Evolutionary conservation across 2,113 vertebrate genomes (phyloP).

Genomic region (Nothobranchius kuhntae): DNA sequence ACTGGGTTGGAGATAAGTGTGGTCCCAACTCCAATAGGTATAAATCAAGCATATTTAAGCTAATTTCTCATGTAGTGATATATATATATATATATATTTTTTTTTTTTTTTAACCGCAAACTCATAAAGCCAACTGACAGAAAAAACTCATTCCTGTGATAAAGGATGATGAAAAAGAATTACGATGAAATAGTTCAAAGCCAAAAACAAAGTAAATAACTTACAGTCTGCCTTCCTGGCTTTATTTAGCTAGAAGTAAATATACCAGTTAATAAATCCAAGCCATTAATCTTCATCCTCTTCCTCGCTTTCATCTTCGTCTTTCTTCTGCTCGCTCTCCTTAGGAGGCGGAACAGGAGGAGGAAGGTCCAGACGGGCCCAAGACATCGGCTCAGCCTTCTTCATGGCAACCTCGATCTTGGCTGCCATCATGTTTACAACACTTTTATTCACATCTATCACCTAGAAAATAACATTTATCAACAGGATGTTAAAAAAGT

Average conservation of each 20-base stretch:
- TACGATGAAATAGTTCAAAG: slow-evolving; percentile 2
- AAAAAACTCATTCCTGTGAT: background rate
- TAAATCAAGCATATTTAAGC: background rate
- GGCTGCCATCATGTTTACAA: slow-evolving; percentile 90
- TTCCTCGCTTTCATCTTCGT: slow-evolving; percentile 66
- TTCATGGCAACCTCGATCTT: slow-evolving; percentile 94
- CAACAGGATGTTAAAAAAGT: background rate
- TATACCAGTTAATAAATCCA: slow-evolving; percentile 7
- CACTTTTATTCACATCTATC: slow-evolving; percentile 90
- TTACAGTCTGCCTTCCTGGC: slow-evolving; percentile 17
- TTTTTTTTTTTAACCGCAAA: too few species aligned
- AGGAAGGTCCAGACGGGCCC: slow-evolving; percentile 94
- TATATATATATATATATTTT: too few species aligned
- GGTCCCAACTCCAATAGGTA: slow-evolving; percentile 14
- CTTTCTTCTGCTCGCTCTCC: slow-evolving; percentile 69
- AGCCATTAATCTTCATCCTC: slow-evolving; percentile 68
- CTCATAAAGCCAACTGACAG: background rate
- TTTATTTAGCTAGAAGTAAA: slow-evolving; percentile 33
- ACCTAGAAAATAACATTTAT: slow-evolving; percentile 75
- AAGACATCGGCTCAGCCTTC: slow-evolving; percentile 91
- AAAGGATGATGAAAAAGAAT: background rate
- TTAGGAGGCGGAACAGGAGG: slow-evolving; percentile 66
- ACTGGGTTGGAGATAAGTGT: background rate
- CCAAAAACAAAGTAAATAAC: slow-evolving; percentile 21
- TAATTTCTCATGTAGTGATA: background rate